Evolutionary conservation across 1,140 invertebrate species (phyloP).

Genomic region (Drosophila paulistorum): DNA sequence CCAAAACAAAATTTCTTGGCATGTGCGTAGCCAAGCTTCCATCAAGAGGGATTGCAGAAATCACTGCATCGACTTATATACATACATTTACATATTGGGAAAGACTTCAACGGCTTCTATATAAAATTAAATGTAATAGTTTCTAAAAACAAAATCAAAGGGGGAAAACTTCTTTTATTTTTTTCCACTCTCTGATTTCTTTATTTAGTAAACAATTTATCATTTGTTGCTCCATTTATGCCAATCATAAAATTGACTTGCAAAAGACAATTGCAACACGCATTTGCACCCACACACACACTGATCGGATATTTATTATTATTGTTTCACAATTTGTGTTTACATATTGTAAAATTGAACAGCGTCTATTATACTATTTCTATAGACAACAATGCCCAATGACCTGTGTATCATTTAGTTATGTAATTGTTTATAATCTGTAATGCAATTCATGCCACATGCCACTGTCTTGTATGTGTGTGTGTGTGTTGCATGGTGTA

Average conservation of each 20-base stretch:
- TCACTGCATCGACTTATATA: no score
- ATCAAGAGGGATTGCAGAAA: background rate
- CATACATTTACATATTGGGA: no score
- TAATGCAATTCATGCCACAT: conserved; percentile 53
- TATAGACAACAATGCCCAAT: background rate
- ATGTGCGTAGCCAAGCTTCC: background rate
- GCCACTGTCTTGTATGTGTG: background rate
- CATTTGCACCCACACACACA: background rate
- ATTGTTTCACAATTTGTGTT: conserved; percentile 7
- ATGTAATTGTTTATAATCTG: conserved; percentile 68
- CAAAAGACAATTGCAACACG: background rate
- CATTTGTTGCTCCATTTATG: conserved; percentile 3
- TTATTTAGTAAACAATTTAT: conserved; percentile 4
- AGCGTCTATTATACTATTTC: background rate
- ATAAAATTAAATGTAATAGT: no score
- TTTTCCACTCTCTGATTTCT: background rate
- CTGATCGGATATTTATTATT: background rate
- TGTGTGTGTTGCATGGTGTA: background rate
- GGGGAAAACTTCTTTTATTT: no score
- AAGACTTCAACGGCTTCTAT: no score
- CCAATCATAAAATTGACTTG: conserved; percentile 5
- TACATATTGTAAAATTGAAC: conserved; percentile 5
- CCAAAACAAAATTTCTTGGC: background rate
- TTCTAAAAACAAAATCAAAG: no score
- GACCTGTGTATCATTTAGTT: conserved; percentile 41